Evolutionary conservation across 2,113 vertebrate genomes (phyloP), one percentile per base, ranked within the genome.

Genomic region (Vulpes lagopus): DNA sequence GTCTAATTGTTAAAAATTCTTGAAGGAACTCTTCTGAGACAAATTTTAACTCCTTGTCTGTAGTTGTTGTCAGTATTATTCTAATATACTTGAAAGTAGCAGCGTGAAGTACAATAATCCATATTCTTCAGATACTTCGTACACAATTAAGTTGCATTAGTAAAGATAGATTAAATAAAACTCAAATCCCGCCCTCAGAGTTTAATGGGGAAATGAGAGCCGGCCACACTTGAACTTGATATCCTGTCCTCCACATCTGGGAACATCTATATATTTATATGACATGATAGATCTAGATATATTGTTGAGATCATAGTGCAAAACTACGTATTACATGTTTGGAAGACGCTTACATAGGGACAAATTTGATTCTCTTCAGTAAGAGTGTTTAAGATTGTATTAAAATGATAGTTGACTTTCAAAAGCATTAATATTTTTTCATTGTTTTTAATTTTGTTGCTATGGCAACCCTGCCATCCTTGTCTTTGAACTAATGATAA

Each of bases 391-490:
- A 96, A 97, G 35, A 51, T 76, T 92, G 82, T 76, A 95, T 97
- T 93, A 92, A 95, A 98, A 71, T 67, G 88, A 94, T 96, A 96
- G 95, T 23, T 83, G 94, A 86, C 74, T 97, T 96, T 97, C 92
- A 94, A 97, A 96, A 97, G 76, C 38, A 94, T 67, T 94, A 49
- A 49, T 62, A 43, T 96, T 89, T 96, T 55, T 95, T 6, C 67
- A 4, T 86, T 97, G 89, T 25, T 96, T 71, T 8, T 93, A 89
- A 90, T 38, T 96, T 97, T 84, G 78, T 94, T 97, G 38, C 78
- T 92, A 91, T 95, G 93, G 94, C 97, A 98, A 98, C 69, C 8
- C 80, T 94, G 23, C 80, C 90, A 91, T 88, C 97, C 95, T 96
- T 95, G 32, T 98, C 92, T 81, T 84, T 2, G 79, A 96, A 79